phyloP scores from a whole-genome alignment of 1,140 invertebrate genomes.

The Drosophila bifasciata region DNA sequence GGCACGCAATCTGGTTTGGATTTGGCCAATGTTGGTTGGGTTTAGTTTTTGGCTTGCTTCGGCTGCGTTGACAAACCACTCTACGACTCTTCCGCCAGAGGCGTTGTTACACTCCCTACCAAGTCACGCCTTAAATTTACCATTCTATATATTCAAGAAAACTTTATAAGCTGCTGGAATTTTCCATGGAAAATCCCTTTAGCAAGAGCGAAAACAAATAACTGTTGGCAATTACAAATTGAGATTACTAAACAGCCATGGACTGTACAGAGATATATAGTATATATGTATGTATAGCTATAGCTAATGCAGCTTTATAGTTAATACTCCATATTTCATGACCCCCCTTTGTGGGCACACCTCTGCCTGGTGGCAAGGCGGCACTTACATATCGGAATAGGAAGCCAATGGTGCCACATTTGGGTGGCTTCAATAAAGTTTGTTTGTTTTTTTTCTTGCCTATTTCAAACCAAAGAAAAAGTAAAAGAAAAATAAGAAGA shows the following conservation, averaged over 20 bases:
- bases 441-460: not conserved
- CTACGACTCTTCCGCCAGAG: slow-evolving; percentile 16
- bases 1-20: slow-evolving; percentile 68
- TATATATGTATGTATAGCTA: too few species aligned
- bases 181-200: not conserved
- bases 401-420: slow-evolving; percentile 11
- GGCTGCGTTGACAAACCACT: slow-evolving; percentile 64
- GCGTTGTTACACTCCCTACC: not conserved
- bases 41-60: slow-evolving; percentile 52
- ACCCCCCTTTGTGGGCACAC: not conserved
- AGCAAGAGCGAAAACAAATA: too few species aligned
- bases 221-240: not conserved
- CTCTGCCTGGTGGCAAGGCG: not conserved
- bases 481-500: not conserved
- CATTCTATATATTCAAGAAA: too few species aligned
- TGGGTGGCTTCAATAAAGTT: not conserved
- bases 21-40: slow-evolving; percentile 44
- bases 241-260: too few species aligned
- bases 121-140: too few species aligned
- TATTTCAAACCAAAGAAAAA: not conserved
- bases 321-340: not conserved
- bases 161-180: not conserved
- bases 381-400: slow-evolving; percentile 1
- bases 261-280: too few species aligned
- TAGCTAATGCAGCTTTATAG: too few species aligned